Evolutionary conservation across 2,888 invertebrate species (phyloP).

Genomic region (Serripes groenlandicus): DNA sequence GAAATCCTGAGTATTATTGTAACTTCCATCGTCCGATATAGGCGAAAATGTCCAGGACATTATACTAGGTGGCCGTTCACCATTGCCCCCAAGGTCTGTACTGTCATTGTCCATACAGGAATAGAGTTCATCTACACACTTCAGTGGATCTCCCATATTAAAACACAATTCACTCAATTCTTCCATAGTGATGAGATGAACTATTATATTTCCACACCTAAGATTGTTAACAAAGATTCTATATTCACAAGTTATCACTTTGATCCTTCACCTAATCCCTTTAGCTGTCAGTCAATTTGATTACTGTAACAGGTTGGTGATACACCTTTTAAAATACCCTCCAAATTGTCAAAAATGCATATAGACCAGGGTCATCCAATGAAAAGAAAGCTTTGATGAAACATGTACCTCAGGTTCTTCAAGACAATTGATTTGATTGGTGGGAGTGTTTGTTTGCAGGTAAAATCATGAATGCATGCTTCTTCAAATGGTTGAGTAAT

Average conservation of each 20-base stretch:
- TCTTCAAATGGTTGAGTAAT: slow-evolving; percentile 1
- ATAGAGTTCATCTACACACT: slow-evolving; percentile 52
- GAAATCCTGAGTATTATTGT: neutral
- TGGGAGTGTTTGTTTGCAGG: neutral
- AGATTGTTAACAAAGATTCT: neutral
- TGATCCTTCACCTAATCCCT: too few species aligned
- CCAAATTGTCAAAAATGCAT: slow-evolving; percentile 2
- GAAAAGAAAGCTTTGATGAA: neutral
- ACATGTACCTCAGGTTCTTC: too few species aligned
- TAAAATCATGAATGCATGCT: slow-evolving; percentile 21
- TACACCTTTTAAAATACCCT: neutral
- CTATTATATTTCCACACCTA: neutral
- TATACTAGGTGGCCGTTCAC: slow-evolving; percentile 46
- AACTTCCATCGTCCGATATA: slow-evolving; percentile 24
- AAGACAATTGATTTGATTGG: slow-evolving; percentile 11
- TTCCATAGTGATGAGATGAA: slow-evolving; percentile 32
- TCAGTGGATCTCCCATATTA: slow-evolving; percentile 41
- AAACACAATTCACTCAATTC: slow-evolving; percentile 56
- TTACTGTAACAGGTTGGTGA: neutral
- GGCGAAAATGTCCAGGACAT: slow-evolving; percentile 71
- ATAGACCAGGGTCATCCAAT: neutral
- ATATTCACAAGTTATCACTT: too few species aligned
- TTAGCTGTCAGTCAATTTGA: too few species aligned
- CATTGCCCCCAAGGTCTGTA: slow-evolving; percentile 15
- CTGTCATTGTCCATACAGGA: slow-evolving; percentile 39